These are phyloP conservation scores for Trachurus trachurus DNA, from an alignment of 2,797 vertebrate species.

Conservation along the genomic window DNA sequence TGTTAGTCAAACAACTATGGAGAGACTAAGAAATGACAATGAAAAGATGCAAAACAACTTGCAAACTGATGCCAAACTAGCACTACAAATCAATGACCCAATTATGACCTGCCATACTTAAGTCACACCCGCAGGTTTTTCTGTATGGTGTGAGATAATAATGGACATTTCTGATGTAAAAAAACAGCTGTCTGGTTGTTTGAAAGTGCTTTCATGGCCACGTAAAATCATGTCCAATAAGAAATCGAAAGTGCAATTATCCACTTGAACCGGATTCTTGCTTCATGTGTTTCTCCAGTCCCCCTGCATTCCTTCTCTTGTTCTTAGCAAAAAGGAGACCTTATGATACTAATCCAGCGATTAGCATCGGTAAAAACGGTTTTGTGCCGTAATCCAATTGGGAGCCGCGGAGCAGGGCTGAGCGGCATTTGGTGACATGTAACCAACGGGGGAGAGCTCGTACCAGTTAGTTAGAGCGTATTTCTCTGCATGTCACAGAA, in stretches of 20 bases:
- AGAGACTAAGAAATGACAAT: neutral
- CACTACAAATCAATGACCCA: too few species aligned
- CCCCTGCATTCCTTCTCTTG: constrained; percentile 54
- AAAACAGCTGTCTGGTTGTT: neutral
- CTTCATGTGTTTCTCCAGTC: constrained; percentile 17
- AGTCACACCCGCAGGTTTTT: too few species aligned
- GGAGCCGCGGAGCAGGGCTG: constrained; percentile 33
- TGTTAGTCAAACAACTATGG: too few species aligned
- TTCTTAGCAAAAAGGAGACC: constrained; percentile 56
- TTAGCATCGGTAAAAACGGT: constrained; percentile 65
- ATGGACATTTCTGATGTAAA: neutral
- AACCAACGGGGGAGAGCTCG: constrained; percentile 32
- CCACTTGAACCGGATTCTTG: neutral
- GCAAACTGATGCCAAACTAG: neutral
- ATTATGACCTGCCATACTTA: too few species aligned
- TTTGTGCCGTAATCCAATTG: constrained; percentile 71
- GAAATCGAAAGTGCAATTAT: constrained; percentile 1
- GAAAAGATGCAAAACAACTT: neutral
- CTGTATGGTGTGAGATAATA: too few species aligned
- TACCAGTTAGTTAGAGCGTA: constrained; percentile 36
- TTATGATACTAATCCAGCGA: constrained; percentile 79
- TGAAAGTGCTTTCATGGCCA: neutral
- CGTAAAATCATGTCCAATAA: constrained; percentile 1
- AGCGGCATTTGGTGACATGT: constrained; percentile 42
- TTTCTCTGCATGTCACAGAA: constrained; percentile 37